Evolutionary conservation across 2,888 invertebrate species (phyloP).

Genomic region (Scrobipalpa costella): DNA sequence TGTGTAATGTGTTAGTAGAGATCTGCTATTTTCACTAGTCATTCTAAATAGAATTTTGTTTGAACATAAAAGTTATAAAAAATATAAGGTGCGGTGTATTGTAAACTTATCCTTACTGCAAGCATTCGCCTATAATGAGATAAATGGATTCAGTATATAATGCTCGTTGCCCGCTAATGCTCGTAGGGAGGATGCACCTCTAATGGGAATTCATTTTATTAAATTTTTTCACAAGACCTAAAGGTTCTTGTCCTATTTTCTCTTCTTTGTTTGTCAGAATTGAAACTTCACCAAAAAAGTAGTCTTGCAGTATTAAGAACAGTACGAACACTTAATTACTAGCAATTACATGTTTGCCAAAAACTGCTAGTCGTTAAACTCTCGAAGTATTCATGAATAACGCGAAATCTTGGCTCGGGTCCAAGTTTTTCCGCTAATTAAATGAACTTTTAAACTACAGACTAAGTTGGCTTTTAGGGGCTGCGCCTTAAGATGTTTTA

Average conservation of each 20-base stretch:
- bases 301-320: neutral
- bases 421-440: slow-evolving; percentile 18
- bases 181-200: too few species aligned
- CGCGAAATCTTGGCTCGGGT: slow-evolving; percentile 7
- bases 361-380: slow-evolving; percentile 7
- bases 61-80: too few species aligned
- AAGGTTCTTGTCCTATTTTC: too few species aligned
- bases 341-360: slow-evolving; percentile 8
- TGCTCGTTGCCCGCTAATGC: too few species aligned
- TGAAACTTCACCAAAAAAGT: neutral
- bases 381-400: slow-evolving; percentile 12
- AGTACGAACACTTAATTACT: slow-evolving; percentile 1
- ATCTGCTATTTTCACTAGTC: neutral
- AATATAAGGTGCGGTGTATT: too few species aligned
- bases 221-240: too few species aligned
- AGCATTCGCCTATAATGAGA: too few species aligned
- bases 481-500: neutral
- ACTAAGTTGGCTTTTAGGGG: slow-evolving; percentile 5
- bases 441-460: slow-evolving; percentile 13
- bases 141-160: too few species aligned
- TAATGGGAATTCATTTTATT: too few species aligned
- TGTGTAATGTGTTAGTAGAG: neutral
- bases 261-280: neutral
- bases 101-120: too few species aligned
- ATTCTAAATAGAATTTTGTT: too few species aligned